These are phyloP conservation scores for Anastrepha obliqua DNA, from an alignment of 1,140 invertebrate species.

Conservation along the genomic window DNA sequence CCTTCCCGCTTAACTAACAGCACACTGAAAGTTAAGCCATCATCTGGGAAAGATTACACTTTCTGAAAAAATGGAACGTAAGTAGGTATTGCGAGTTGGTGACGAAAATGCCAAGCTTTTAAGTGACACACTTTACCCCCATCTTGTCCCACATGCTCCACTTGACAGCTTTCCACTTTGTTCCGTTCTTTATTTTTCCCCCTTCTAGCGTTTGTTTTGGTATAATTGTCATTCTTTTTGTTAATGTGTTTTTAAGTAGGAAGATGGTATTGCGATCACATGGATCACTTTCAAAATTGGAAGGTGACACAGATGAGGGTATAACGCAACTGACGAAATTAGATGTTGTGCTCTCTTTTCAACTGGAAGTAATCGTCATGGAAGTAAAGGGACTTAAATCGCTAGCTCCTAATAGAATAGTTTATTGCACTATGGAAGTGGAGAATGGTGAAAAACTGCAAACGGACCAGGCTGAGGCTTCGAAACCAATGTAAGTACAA, in stretches of 20 bases:
- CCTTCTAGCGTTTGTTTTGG: no score
- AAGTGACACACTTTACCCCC: no score
- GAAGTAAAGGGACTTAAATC: constrained; percentile 99
- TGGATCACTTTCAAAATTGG: constrained; percentile 93
- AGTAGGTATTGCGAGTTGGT: no score
- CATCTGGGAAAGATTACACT: no score
- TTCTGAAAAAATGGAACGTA: no score
- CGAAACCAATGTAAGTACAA: constrained; percentile 93
- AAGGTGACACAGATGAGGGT: constrained; percentile 90
- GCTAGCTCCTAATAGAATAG: constrained; percentile 95
- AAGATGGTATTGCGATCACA: constrained; percentile 83
- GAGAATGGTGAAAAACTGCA: constrained; percentile 98
- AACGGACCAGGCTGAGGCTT: constrained; percentile 99
- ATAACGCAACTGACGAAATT: constrained; percentile 95
- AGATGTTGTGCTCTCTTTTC: constrained; percentile 97
- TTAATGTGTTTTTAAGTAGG: constrained; percentile 51
- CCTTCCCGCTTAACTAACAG: no score
- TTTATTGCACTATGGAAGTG: constrained; percentile 99
- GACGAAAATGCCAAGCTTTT: no score
- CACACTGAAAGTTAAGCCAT: no score
- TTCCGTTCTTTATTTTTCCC: no score
- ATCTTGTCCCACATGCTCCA: no score
- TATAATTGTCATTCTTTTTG: no score
- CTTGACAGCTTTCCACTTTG: no score
- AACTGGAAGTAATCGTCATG: constrained; percentile 98